Evolutionary conservation across 2,888 invertebrate species (phyloP).

Genomic region (Trilocha varians): DNA sequence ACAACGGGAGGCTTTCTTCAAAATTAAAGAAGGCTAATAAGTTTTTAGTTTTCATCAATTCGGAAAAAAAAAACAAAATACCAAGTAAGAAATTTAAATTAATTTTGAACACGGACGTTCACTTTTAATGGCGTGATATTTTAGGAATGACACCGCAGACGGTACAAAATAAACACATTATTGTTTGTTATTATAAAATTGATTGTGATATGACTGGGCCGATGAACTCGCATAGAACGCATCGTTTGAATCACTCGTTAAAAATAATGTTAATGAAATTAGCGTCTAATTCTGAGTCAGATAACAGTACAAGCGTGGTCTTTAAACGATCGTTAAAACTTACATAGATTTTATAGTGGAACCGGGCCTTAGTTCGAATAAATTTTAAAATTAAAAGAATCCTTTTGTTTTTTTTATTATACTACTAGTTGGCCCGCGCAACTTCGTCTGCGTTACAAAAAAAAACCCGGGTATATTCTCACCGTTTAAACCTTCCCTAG

Average conservation of each 20-base stretch:
- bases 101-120: too few species aligned
- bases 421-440: too few species aligned
- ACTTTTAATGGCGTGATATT: background rate
- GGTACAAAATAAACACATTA: slow-evolving; percentile 4
- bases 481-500: too few species aligned
- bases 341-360: background rate
- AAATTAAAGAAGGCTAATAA: too few species aligned
- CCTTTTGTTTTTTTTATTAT: too few species aligned
- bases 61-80: too few species aligned
- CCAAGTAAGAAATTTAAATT: too few species aligned
- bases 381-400: too few species aligned
- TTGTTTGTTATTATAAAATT: slow-evolving; percentile 14
- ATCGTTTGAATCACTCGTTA: slow-evolving; percentile 1
- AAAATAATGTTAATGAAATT: background rate
- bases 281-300: background rate
- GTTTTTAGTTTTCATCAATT: too few species aligned
- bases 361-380: background rate
- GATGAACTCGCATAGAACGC: slow-evolving; percentile 7
- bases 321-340: background rate
- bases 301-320: background rate
- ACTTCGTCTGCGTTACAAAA: too few species aligned
- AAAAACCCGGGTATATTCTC: too few species aligned
- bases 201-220: slow-evolving; percentile 12
- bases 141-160: background rate
- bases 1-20: too few species aligned